A percentile compares a stretch with the other conserved stretches of the same genome.
phyloP scores from a whole-genome alignment of 1,140 invertebrate species.

The Whitmania pigra region DNA sequence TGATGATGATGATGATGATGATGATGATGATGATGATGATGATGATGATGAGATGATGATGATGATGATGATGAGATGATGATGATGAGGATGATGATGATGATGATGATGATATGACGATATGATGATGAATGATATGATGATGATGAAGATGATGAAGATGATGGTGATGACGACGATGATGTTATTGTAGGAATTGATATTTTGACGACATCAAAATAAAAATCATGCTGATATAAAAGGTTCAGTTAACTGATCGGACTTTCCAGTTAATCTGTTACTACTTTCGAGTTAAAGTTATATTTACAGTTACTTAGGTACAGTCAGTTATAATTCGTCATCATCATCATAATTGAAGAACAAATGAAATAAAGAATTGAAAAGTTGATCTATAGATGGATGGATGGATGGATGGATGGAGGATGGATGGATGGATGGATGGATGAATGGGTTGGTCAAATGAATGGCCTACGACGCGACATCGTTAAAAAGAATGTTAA shows the following conservation, averaged over 20 bases:
- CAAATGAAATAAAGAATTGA: background rate
- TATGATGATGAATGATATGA: background rate
- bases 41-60: too few relatives aligned
- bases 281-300: too few relatives aligned
- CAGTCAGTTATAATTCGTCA: too few relatives aligned
- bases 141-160: background rate
- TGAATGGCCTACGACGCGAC: background rate
- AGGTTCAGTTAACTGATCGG: too few relatives aligned
- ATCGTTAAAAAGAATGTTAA: too few relatives aligned
- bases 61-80: conserved; percentile 13
- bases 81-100: conserved; percentile 7
- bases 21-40: background rate
- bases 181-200: background rate
- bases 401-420: too few relatives aligned
- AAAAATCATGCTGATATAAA: background rate
- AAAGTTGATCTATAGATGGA: background rate
- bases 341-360: background rate
- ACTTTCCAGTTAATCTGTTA: too few relatives aligned
- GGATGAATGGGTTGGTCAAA: background rate
- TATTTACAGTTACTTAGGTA: too few relatives aligned
- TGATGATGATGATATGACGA: conserved; percentile 12
- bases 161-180: background rate
- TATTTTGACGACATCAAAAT: background rate
- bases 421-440: background rate
- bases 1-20: background rate